A percentile compares a stretch with the other conserved stretches of the same genome.
phyloP scores from a whole-genome alignment of 2,113 vertebrate species.

The Perca flavescens region DNA sequence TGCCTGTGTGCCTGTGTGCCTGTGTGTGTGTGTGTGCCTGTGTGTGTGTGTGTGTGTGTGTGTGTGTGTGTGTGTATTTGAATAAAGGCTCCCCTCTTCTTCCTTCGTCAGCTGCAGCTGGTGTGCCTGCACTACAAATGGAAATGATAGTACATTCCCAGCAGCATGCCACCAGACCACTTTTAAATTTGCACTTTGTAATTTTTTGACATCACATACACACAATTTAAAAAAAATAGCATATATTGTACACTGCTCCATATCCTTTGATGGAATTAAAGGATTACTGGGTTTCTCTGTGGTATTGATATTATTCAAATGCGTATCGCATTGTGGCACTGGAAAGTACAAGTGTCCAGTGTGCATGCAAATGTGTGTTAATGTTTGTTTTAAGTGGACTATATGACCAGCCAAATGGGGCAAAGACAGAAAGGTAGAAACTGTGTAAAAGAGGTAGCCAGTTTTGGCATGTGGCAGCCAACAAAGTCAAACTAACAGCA shows the following conservation, averaged over 20 bases:
- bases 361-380: neutral
- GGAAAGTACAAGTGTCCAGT: neutral
- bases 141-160: constrained; percentile 36
- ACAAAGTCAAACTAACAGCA: constrained; percentile 42
- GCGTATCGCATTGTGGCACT: neutral
- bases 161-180: constrained; percentile 15
- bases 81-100: constrained; percentile 35
- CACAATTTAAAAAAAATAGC: neutral
- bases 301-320: neutral
- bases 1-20: constrained; percentile 46
- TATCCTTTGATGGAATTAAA: neutral
- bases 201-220: neutral
- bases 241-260: neutral
- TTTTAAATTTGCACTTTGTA: constrained; percentile 10
- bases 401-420: neutral
- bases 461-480: neutral
- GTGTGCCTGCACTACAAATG: constrained; percentile 71
- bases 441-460: constrained; percentile 5
- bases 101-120: constrained; percentile 67
- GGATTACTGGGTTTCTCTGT: neutral
- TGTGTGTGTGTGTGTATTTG: constrained; percentile 29
- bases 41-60: constrained; percentile 16
- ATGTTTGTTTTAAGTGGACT: constrained; percentile 1
- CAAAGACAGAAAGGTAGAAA: neutral
- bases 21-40: constrained; percentile 7